These are phyloP conservation scores for Ernsta delagoae DNA, from an alignment of 2,888 invertebrate species.

Conservation along the genomic window DNA sequence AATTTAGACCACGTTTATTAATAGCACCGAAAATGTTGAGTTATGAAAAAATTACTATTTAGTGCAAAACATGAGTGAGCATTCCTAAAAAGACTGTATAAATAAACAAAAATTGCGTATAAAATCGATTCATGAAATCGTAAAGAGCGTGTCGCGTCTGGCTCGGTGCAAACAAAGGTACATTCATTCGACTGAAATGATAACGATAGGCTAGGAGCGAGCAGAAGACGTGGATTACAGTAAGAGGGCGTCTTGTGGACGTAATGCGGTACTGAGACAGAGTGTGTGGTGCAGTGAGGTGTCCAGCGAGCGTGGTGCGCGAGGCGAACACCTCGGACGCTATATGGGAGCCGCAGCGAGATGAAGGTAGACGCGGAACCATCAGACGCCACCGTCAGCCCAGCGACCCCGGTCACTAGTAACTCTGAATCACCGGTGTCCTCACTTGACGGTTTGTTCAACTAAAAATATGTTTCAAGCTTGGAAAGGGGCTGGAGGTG, in stretches of 20 bases:
- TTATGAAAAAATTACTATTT: too few species aligned
- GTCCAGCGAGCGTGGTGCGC: constrained; percentile 46
- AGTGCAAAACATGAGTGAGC: too few species aligned
- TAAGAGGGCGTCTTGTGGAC: too few species aligned
- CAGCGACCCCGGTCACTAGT: constrained; percentile 65
- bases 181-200: background rate
- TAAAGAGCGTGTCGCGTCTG: constrained; percentile 15
- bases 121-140: constrained; percentile 6
- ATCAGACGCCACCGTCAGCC: constrained; percentile 63
- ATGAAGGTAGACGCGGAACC: constrained; percentile 61
- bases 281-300: constrained; percentile 72
- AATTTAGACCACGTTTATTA: too few species aligned
- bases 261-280: constrained; percentile 53
- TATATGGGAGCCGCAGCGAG: constrained; percentile 36
- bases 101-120: background rate
- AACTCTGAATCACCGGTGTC: constrained; percentile 77
- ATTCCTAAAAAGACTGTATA: too few species aligned
- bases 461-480: constrained; percentile 30
- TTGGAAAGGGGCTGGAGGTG: constrained; percentile 33
- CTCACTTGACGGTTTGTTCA: constrained; percentile 77
- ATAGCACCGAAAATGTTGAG: too few species aligned
- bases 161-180: constrained; percentile 15
- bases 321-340: constrained; percentile 16
- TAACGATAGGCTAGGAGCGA: constrained; percentile 6
- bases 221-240: background rate